phyloP scores from a whole-genome alignment of 2,888 invertebrate genomes.

The Catocala fraxini region DNA sequence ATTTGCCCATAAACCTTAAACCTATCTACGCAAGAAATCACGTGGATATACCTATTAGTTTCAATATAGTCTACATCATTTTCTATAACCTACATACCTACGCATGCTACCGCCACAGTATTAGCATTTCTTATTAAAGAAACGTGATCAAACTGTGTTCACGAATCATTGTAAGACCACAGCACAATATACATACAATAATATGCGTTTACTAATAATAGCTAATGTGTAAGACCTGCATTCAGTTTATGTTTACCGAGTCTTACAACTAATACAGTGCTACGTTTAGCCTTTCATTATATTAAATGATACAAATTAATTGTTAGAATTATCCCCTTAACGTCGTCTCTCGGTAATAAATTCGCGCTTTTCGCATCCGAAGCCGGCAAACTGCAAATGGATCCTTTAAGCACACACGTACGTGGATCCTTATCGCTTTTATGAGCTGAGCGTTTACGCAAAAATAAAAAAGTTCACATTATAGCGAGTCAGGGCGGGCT shows the following conservation, averaged over 20 bases:
- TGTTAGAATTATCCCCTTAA: constrained; percentile 37
- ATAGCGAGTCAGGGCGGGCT: background rate
- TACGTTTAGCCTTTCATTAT: constrained; percentile 18
- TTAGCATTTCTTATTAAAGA: no score
- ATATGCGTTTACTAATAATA: background rate
- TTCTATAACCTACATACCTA: no score
- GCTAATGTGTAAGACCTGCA: background rate
- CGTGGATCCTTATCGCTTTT: constrained; percentile 44
- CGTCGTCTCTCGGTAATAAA: constrained; percentile 35
- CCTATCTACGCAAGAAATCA: no score
- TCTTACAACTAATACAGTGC: background rate
- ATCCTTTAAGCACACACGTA: constrained; percentile 43
- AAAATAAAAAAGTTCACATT: constrained; percentile 42
- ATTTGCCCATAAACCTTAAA: no score
- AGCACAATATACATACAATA: no score
- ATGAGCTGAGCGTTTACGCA: constrained; percentile 39
- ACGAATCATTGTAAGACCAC: no score
- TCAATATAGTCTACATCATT: no score
- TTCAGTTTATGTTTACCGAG: background rate
- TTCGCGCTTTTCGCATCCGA: constrained; percentile 22
- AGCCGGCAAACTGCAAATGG: constrained; percentile 30
- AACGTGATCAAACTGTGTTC: no score
- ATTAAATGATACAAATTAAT: constrained; percentile 40
- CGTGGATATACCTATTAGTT: no score
- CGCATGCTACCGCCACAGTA: no score